Evolutionary conservation across 2,888 invertebrate genomes (phyloP).

Genomic region (Abrostola triplasia): DNA sequence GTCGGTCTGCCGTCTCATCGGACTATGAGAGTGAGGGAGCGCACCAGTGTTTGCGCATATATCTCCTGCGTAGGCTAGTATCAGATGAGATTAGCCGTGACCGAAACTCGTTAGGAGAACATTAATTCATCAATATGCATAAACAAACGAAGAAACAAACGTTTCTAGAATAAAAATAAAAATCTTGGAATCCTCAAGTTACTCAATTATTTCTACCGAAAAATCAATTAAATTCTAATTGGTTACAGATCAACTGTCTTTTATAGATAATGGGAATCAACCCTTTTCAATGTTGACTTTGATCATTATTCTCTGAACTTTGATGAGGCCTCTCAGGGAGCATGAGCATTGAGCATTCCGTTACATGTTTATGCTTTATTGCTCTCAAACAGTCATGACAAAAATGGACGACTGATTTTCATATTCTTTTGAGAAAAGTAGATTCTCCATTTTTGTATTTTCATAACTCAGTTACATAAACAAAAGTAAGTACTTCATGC

Average conservation of each 20-base stretch:
- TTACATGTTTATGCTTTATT: constrained; percentile 2
- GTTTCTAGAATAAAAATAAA: not conserved
- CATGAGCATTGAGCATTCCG: not conserved
- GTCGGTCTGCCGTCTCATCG: no score
- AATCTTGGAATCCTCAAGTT: not conserved
- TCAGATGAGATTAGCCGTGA: no score
- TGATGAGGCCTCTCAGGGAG: constrained; percentile 3
- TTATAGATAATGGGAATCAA: constrained; percentile 11
- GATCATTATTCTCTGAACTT: constrained; percentile 17
- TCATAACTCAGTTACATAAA: no score
- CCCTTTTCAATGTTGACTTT: constrained; percentile 18
- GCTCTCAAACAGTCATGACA: not conserved
- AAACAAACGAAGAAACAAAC: no score
- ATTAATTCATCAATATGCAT: no score
- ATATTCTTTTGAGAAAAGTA: not conserved
- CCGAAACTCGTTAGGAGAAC: no score
- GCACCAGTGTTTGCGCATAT: no score
- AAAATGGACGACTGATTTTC: not conserved
- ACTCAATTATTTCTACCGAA: not conserved
- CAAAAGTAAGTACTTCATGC: no score
- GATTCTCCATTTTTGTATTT: not conserved
- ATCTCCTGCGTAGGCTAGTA: no score
- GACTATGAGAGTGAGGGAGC: no score
- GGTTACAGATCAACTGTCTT: constrained; percentile 18
- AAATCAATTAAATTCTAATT: constrained; percentile 31